Conservation (phyloP, 92 coral and sea anemone genomes). For the Porites rus region DNA sequence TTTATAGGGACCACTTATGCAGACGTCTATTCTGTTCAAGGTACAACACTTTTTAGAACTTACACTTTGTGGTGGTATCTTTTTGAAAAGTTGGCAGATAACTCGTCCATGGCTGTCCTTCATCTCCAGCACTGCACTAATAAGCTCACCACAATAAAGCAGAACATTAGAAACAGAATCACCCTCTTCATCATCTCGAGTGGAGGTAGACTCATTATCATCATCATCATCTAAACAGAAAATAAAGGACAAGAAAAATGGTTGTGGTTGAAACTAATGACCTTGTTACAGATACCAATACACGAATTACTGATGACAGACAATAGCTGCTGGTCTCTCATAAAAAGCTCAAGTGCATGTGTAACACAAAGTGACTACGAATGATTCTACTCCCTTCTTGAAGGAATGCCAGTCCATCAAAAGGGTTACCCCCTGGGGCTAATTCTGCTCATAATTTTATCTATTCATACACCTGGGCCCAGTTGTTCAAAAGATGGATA, state of each 20-base stretch:
- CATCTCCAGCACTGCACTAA: slow-evolving; percentile 92
- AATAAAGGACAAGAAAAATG: neutral
- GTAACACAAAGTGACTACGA: too few relatives aligned
- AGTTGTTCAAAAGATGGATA: too few relatives aligned
- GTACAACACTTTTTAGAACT: slow-evolving; percentile 11
- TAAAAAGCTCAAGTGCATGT: too few relatives aligned
- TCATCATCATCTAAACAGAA: slow-evolving; percentile 64
- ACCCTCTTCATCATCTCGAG: slow-evolving; percentile 77
- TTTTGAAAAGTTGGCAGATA: slow-evolving; percentile 93
- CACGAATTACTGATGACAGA: neutral
- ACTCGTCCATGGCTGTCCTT: slow-evolving; percentile 89
- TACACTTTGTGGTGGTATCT: slow-evolving; percentile 92
- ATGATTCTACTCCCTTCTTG: too few relatives aligned
- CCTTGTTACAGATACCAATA: too few relatives aligned
- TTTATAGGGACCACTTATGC: neutral
- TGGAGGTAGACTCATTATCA: slow-evolving; percentile 72
- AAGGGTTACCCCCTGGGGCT: too few relatives aligned
- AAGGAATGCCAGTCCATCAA: too few relatives aligned
- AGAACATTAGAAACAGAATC: slow-evolving; percentile 54
- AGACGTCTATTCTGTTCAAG: too few relatives aligned
- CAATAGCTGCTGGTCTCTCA: neutral
- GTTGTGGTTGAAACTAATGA: too few relatives aligned
- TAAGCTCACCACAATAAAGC: slow-evolving; percentile 82
- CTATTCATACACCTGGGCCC: too few relatives aligned
- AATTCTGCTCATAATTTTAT: too few relatives aligned